Evolutionary conservation across 2,113 vertebrate genomes (phyloP).

Genomic region (Pandion haliaetus): DNA sequence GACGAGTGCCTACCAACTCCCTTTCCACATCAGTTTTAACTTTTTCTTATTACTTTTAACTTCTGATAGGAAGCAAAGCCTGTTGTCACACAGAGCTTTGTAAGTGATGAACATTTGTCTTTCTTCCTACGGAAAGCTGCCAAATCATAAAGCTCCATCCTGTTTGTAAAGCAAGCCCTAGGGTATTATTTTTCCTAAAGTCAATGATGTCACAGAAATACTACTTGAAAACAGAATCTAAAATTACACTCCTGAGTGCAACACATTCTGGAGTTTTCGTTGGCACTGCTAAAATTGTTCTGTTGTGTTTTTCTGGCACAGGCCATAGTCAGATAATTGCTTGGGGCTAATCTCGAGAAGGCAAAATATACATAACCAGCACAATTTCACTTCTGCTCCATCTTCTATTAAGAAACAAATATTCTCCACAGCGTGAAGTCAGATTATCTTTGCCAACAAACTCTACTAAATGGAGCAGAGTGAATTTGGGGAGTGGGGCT

Average conservation of each 20-base stretch:
- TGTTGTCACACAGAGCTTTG: not conserved
- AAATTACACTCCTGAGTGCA: constrained; percentile 66
- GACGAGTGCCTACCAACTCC: not conserved
- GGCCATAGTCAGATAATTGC: constrained; percentile 58
- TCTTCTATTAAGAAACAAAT: constrained; percentile 53
- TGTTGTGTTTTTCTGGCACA: constrained; percentile 63
- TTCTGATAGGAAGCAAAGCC: constrained; percentile 14
- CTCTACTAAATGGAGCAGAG: not conserved
- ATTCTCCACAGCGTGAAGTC: constrained; percentile 30
- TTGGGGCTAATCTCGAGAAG: constrained; percentile 57
- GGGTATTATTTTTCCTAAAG: constrained; percentile 65
- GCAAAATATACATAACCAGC: constrained; percentile 57
- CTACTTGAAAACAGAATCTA: constrained; percentile 68
- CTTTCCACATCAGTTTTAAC: not conserved
- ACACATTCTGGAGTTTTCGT: constrained; percentile 63
- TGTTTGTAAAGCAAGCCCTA: constrained; percentile 61
- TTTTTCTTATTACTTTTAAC: not conserved
- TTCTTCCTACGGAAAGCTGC: constrained; percentile 46
- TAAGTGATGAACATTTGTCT: constrained; percentile 32
- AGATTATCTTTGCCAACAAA: constrained; percentile 8
- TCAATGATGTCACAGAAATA: constrained; percentile 68
- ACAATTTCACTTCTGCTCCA: constrained; percentile 43
- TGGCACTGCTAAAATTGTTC: constrained; percentile 65
- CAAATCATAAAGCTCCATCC: constrained; percentile 65
- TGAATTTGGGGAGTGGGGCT: not conserved